A percentile compares a stretch with the other conserved stretches of the same genome.
Conservation (phyloP, 1,140 invertebrate species). For the Drosophila santomea region DNA sequence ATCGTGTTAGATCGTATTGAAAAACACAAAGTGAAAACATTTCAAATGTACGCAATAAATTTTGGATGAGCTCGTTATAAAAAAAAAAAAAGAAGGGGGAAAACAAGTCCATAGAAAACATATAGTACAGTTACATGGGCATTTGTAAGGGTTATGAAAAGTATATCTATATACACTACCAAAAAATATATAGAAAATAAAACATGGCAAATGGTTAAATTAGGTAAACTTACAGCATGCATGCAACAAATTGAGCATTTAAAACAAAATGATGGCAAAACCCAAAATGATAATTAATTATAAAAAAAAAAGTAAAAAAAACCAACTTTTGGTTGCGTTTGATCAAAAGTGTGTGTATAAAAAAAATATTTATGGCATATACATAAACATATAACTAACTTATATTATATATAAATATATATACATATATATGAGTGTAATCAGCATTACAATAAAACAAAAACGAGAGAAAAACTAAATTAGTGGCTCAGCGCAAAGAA, state of each 20-base stretch:
- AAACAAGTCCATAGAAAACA: constrained; percentile 62
- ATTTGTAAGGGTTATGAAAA: constrained; percentile 68
- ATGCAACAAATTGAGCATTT: constrained; percentile 78
- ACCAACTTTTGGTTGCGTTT: constrained; percentile 77
- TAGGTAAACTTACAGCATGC: constrained; percentile 59
- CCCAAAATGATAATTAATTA: constrained; percentile 17
- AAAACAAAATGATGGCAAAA: constrained; percentile 42
- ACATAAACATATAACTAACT: constrained; percentile 65
- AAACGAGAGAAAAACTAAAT: constrained; percentile 52
- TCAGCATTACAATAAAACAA: constrained; percentile 73
- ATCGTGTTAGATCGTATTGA: constrained; percentile 57
- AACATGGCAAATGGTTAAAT: constrained; percentile 61
- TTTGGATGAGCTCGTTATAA: constrained; percentile 50
- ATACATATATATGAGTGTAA: constrained; percentile 63
- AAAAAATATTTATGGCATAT: constrained; percentile 59
- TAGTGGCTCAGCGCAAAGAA: constrained; percentile 67
- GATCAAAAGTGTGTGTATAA: constrained; percentile 73
- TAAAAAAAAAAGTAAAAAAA: constrained; percentile 21
- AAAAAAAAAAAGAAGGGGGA: constrained; percentile 38
- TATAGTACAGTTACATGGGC: constrained; percentile 60
- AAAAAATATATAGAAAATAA: constrained; percentile 48
- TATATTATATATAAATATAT: constrained; percentile 64
- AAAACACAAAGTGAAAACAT: constrained; percentile 68
- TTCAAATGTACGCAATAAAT: constrained; percentile 71
- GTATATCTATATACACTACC: constrained; percentile 46